These are phyloP conservation scores for Corapipo altera DNA, from an alignment of 2,113 vertebrate species.

Conservation along the genomic window DNA sequence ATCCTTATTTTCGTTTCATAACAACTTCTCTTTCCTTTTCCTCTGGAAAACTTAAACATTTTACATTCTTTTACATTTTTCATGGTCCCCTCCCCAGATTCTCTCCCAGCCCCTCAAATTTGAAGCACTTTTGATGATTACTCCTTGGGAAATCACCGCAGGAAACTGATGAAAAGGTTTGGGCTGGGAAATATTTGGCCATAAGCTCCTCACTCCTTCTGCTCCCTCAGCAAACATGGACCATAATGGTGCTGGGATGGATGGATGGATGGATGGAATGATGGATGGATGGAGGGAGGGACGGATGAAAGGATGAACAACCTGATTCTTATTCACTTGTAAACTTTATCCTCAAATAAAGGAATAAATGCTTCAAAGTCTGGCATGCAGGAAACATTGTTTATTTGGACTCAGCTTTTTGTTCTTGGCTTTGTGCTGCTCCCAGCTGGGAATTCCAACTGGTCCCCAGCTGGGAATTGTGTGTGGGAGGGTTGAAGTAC, in stretches of 20 bases:
- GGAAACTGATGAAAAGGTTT: background rate
- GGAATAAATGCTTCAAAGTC: background rate
- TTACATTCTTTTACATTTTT: background rate
- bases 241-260: background rate
- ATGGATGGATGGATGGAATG: background rate
- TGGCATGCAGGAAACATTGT: background rate
- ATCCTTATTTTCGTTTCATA: background rate
- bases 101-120: background rate
- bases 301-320: background rate
- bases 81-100: fast-evolving
- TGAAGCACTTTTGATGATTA: background rate
- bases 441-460: background rate
- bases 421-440: background rate
- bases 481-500: background rate
- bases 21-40: background rate
- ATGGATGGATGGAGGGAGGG: background rate
- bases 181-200: background rate
- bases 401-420: background rate
- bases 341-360: slow-evolving; percentile 34
- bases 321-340: slow-evolving; percentile 1
- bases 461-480: background rate
- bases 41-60: background rate
- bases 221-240: background rate
- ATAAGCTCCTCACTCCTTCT: background rate
- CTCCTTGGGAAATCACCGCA: background rate